phyloP scores from a whole-genome alignment of 1,140 invertebrate species.

The Piezodorus guildinii region DNA sequence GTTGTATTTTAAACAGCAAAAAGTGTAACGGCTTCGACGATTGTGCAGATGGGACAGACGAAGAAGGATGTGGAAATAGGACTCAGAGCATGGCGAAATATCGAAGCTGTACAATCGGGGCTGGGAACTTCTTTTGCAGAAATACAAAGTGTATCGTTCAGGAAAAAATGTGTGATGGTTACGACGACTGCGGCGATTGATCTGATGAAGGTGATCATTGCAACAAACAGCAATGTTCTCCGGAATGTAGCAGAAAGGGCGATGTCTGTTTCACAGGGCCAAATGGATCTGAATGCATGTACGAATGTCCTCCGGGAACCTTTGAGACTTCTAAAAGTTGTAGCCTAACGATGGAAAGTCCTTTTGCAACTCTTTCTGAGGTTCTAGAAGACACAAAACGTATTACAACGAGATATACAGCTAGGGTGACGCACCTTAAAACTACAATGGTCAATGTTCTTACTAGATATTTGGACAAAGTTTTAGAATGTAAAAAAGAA shows the following conservation, averaged over 20 bases:
- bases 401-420: neutral
- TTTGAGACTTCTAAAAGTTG: neutral
- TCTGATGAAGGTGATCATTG: neutral
- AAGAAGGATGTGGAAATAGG: conserved; percentile 40
- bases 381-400: neutral
- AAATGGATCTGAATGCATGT: neutral
- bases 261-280: neutral
- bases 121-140: neutral
- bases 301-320: neutral
- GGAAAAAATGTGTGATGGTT: neutral
- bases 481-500: neutral
- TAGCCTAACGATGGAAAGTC: neutral
- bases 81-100: too few species aligned
- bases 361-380: neutral
- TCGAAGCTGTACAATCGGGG: neutral
- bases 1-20: conserved; percentile 41
- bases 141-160: neutral
- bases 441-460: neutral
- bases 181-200: neutral
- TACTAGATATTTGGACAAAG: neutral
- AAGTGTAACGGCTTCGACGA: conserved; percentile 56
- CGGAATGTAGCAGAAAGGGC: neutral
- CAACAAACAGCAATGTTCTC: neutral
- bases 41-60: conserved; percentile 56
- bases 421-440: neutral